Base-by-base conservation (phyloP, 2,888 invertebrate species). In the Caenorhabditis parvicauda region DNA sequence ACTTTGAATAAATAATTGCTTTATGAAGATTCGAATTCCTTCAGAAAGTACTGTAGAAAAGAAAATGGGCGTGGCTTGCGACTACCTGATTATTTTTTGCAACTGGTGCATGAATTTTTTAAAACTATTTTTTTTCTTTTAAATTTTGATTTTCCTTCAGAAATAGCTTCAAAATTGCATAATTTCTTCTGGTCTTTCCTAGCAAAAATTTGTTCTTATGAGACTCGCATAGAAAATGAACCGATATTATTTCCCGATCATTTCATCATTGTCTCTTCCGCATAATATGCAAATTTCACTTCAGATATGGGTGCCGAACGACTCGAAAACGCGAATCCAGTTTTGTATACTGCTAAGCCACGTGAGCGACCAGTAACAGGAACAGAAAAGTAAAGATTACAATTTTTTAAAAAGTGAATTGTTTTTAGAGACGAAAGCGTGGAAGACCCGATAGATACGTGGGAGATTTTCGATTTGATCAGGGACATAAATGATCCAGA, bases 401-500 rank as follows among this genome's bases (percentile, higher is more conserved):
- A 29, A 45, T 25, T 41, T 27, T 21, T 14, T 9, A 41, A n/a
- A 9, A 17, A n/a, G 17, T n/a, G 9, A 9, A 9, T 41, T 12
- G 9, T 9, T 39, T 54, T 48, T 50, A 68, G 62, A 21, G 70
- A 70, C 32, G 64, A 59, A 42, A 64, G 46, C 28, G 55, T 64
- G 3, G 77, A 72, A 35, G 75, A 79, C 48, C 70, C 65, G 19
- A 67, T 78, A 17, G 78, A 78, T 60, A 57, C 72, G n/a, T 63
- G 63, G 59, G 64, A 72, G 54, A 80, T 85, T 77, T 72, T 81
- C 88, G 92, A 96, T 86, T 83, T 94, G 41, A 90, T 98, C 62
- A 87, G 94, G 37, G 88, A 88, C 76, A 96, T 98, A 17, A 92
- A 90, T 78, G 98, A 98, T 82, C 98, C 98, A 0, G 98, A 98